phyloP scores from a whole-genome alignment of 2,113 vertebrate genomes.

The Brachirus orientalis region DNA sequence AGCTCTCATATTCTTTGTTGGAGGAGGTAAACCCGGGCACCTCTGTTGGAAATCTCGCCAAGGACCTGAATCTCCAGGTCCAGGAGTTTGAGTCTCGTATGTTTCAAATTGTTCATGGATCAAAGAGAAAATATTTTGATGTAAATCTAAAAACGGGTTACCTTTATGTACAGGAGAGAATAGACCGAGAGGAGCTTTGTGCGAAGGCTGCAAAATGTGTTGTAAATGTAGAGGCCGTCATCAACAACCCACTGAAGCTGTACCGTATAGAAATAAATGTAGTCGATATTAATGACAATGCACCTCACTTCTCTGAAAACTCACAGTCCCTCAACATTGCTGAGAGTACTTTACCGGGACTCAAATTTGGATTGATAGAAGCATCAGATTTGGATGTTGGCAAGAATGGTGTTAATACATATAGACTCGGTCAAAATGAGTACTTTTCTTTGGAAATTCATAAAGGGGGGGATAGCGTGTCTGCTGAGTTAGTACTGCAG shows the following conservation, averaged over 20 bases:
- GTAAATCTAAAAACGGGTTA: slow-evolving; percentile 65
- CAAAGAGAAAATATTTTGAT: slow-evolving; percentile 63
- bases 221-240: slow-evolving; percentile 62
- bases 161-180: slow-evolving; percentile 58
- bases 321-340: slow-evolving; percentile 55
- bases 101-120: slow-evolving; percentile 57
- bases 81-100: slow-evolving; percentile 51
- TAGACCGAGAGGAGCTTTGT: slow-evolving; percentile 70
- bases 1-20: slow-evolving; percentile 67
- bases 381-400: slow-evolving; percentile 65
- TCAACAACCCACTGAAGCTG: slow-evolving; percentile 63
- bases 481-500: slow-evolving; percentile 69
- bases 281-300: slow-evolving; percentile 73
- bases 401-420: slow-evolving; percentile 62
- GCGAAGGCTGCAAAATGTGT: slow-evolving; percentile 40
- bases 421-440: slow-evolving; percentile 66
- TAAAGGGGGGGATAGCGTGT: slow-evolving; percentile 69
- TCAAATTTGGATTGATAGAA: slow-evolving; percentile 50
- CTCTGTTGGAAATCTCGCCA: slow-evolving; percentile 65
- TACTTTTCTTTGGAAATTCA: slow-evolving; percentile 67
- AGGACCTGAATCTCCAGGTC: slow-evolving; percentile 57
- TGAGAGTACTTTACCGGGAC: slow-evolving; percentile 59
- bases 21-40: slow-evolving; percentile 72
- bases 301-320: slow-evolving; percentile 60
- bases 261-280: slow-evolving; percentile 67